Conservation (phyloP, 2,888 invertebrate species). For the Nomada ruficornis region DNA sequence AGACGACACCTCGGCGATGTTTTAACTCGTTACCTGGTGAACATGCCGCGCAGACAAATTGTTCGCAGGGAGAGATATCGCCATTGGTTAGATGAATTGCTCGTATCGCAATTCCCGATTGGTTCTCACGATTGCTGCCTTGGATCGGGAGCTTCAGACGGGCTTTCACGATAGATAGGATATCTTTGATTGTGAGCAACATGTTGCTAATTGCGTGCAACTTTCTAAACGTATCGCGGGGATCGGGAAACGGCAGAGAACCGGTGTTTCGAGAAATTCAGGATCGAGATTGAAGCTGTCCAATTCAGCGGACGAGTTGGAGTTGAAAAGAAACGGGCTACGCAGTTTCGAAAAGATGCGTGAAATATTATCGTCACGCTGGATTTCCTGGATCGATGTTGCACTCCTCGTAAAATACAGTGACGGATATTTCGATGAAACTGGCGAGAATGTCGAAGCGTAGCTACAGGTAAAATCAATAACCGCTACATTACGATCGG, state of each 20-base stretch:
- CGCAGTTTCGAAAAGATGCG: too few species aligned
- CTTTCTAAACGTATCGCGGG: slow-evolving; percentile 45
- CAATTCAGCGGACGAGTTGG: neutral
- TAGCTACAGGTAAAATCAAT: neutral
- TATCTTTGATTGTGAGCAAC: neutral
- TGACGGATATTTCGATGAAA: neutral
- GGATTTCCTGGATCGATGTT: too few species aligned
- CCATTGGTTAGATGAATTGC: too few species aligned
- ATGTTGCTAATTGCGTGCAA: neutral
- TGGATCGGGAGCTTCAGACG: too few species aligned
- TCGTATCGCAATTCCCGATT: too few species aligned
- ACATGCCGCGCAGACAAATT: neutral
- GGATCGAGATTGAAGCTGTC: slow-evolving; percentile 10
- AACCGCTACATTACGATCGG: neutral
- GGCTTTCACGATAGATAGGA: neutral
- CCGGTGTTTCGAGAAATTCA: slow-evolving; percentile 48
- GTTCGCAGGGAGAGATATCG: neutral
- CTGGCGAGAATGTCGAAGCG: neutral
- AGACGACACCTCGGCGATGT: neutral
- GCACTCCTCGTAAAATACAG: neutral
- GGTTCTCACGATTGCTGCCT: too few species aligned
- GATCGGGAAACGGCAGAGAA: slow-evolving; percentile 24
- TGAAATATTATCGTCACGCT: too few species aligned
- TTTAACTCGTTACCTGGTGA: neutral
- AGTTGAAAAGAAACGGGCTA: neutral